Evolutionary conservation across 2,797 vertebrate genomes (phyloP).

Genomic region (Phoeniculus purpureus): DNA sequence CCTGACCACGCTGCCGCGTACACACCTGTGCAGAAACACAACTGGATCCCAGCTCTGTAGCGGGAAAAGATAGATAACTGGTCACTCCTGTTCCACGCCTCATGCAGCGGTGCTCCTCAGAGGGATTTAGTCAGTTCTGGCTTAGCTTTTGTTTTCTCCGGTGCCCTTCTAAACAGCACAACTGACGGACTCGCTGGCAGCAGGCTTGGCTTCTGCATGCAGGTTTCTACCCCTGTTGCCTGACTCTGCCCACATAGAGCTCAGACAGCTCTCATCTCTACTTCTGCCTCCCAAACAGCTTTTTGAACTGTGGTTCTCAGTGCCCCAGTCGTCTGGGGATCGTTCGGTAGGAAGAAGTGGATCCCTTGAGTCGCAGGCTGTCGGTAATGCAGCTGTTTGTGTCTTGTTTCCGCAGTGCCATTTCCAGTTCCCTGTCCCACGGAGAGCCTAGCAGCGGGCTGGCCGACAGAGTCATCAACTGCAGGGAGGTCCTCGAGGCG

Average conservation of each 20-base stretch:
- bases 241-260: not conserved
- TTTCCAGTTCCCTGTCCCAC: constrained; percentile 91
- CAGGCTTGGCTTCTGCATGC: not conserved
- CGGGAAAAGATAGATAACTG: not conserved
- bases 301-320: not conserved
- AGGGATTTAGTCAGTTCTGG: not conserved
- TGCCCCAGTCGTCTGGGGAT: not conserved
- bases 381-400: constrained; percentile 37
- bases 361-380: not conserved
- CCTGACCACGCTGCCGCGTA: not conserved
- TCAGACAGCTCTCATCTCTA: not conserved
- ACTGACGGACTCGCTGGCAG: not conserved
- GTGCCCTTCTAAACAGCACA: not conserved
- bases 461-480: constrained; percentile 96
- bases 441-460: constrained; percentile 92
- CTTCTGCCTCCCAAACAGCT: not conserved
- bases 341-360: not conserved
- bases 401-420: constrained; percentile 82
- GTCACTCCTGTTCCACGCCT: not conserved
- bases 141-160: not conserved
- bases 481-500: constrained; percentile 93
- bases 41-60: not conserved
- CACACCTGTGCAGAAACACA: not conserved
- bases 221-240: not conserved
- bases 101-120: not conserved